Evolutionary conservation across 2,888 invertebrate genomes (phyloP), one percentile per base, ranked within the genome.

Genomic region (Protophormia terraenovae): DNA sequence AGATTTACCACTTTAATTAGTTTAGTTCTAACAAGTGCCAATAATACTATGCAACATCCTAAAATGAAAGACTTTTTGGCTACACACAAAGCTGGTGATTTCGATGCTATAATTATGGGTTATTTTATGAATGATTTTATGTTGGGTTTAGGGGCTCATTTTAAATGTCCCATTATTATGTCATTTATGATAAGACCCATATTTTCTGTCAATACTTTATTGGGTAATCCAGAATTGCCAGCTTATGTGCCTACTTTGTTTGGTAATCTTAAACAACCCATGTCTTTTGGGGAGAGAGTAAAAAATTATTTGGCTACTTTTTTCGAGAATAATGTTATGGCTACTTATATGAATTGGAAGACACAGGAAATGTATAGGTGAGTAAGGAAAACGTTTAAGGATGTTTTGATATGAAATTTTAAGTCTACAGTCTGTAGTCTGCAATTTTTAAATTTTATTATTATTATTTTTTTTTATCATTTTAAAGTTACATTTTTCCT

Each of bases 81-180:
- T 0, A 84, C 86, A 6, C 88, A 88, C 55, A 71, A 77, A 0
- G 78, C 72, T 14, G 83, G 82, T 5, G 82, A 77, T 45, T 91
- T 90, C 12, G 92, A 92, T 87, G 82, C 92, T 29, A 67, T 92
- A 2, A 77, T 92, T 3, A 32, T 90, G 8, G 92, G 92, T 5
- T 89, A 89, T 50, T 87, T 90, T 19, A 75, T 89, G 38, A 92
- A 90, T 53, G 90, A 91, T 4, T 90, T 89, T 12, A 87, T 89
- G 16, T 14, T 92, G 24, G 92, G 92, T 12, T 29, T 92, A 27
- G 91, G 89, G 0, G 89, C 87, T 1, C 92, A 92, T 60, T 89
- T 92, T 38, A 88, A 89, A 0, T 89, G 90, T 80, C 92, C 92
- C 10, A 72, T 89, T 0, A 86, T 91, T 2, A 1, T 91, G 0